Conservation (phyloP, 2,113 vertebrate genomes). For the Willisornis vidua region DNA sequence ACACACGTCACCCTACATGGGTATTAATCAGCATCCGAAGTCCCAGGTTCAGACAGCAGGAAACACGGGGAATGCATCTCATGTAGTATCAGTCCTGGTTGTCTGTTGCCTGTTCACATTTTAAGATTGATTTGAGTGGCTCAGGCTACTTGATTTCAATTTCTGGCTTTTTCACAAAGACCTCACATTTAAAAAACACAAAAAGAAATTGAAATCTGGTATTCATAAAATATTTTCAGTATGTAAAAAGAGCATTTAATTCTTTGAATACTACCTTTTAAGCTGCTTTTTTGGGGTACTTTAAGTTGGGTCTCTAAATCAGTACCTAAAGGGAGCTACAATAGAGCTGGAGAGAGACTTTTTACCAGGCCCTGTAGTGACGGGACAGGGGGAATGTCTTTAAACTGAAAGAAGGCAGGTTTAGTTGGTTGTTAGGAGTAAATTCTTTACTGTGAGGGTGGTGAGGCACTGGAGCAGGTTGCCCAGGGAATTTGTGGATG, state of each 20-base stretch:
- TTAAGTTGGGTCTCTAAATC: background rate
- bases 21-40: background rate
- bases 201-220: background rate
- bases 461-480: background rate
- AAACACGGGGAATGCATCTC: background rate
- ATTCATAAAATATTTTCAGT: background rate
- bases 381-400: background rate
- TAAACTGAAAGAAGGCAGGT: background rate
- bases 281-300: background rate
- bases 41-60: background rate
- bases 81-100: fast-evolving
- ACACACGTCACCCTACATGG: background rate
- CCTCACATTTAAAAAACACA: background rate
- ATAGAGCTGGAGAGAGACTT: background rate
- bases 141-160: background rate
- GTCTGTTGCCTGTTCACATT: background rate
- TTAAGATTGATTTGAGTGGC: background rate
- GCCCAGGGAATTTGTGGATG: background rate
- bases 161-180: background rate
- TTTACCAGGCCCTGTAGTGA: background rate
- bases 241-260: background rate
- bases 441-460: background rate
- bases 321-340: background rate
- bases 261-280: background rate
- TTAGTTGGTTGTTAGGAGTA: background rate